A percentile compares a stretch with the other conserved stretches of the same genome.
phyloP scores from a whole-genome alignment of 2,113 vertebrate genomes.

The Vulpes ferrilata region DNA sequence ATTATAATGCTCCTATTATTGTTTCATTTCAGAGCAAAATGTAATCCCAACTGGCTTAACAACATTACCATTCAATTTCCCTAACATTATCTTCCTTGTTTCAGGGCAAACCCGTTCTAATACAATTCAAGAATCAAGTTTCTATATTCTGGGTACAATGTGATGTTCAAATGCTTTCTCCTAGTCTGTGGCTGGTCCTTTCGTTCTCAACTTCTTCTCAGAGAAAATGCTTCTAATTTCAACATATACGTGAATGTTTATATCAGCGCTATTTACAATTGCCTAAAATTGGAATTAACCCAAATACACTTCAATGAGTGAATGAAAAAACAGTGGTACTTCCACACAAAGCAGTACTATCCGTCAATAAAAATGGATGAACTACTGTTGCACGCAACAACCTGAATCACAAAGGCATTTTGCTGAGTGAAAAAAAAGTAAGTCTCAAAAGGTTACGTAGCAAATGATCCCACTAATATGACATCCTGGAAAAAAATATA shows the following conservation, averaged over 20 bases:
- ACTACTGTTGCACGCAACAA: neutral
- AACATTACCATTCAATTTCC: conserved; percentile 36
- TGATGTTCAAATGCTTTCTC: conserved; percentile 40
- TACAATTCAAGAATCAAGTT: conserved; percentile 56
- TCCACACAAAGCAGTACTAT: neutral
- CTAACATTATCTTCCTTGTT: neutral
- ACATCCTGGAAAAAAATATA: neutral
- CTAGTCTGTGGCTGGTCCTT: neutral
- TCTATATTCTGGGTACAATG: conserved; percentile 14
- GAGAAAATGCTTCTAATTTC: conserved; percentile 36
- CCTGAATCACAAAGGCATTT: conserved; percentile 8
- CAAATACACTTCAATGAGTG: neutral
- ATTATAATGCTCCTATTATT: conserved; percentile 30
- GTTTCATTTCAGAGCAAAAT: conserved; percentile 53
- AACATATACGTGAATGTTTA: neutral
- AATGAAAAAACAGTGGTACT: neutral
- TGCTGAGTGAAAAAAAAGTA: neutral
- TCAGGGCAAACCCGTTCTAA: conserved; percentile 37
- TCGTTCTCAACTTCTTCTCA: neutral
- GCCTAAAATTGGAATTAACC: neutral
- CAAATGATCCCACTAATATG: neutral
- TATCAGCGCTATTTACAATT: conserved; percentile 9
- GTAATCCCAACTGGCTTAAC: conserved; percentile 21
- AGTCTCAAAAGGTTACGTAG: neutral
- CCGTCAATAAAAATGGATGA: conserved; percentile 3